phyloP scores from a whole-genome alignment of 1,140 invertebrate species.

The Oreohelix idahoensis region DNA sequence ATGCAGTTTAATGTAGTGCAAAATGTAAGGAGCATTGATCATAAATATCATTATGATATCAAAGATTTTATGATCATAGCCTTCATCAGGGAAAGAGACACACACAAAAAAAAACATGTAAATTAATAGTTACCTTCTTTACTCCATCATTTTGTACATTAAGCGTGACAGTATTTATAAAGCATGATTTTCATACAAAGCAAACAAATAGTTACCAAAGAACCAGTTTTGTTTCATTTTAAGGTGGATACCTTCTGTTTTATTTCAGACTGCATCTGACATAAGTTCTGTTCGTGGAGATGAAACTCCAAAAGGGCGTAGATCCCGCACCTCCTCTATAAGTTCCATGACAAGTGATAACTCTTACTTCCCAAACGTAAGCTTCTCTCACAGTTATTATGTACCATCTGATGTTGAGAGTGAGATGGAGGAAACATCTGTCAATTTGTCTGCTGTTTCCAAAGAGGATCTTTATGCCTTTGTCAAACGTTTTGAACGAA shows the following conservation, averaged over 20 bases:
- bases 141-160: too few relatives aligned
- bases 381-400: constrained; percentile 58
- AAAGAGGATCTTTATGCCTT: constrained; percentile 70
- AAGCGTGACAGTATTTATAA: too few relatives aligned
- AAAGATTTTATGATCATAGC: too few relatives aligned
- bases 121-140: too few relatives aligned
- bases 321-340: constrained; percentile 64
- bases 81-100: too few relatives aligned
- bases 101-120: too few relatives aligned
- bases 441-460: constrained; percentile 59
- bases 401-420: constrained; percentile 71
- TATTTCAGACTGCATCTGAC: constrained; percentile 54
- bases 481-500: constrained; percentile 64
- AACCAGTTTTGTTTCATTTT: too few relatives aligned
- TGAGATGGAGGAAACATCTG: constrained; percentile 66
- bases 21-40: too few relatives aligned
- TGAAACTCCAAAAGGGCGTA: constrained; percentile 53
- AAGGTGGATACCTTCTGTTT: background rate
- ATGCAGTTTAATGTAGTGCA: too few relatives aligned
- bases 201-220: too few relatives aligned
- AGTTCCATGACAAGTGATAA: constrained; percentile 68
- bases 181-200: too few relatives aligned
- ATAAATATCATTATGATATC: too few relatives aligned
- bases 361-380: constrained; percentile 58
- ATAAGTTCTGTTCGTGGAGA: constrained; percentile 53